Evolutionary conservation across 2,888 invertebrate species (phyloP).

Genomic region (Punctoribates punctum): DNA sequence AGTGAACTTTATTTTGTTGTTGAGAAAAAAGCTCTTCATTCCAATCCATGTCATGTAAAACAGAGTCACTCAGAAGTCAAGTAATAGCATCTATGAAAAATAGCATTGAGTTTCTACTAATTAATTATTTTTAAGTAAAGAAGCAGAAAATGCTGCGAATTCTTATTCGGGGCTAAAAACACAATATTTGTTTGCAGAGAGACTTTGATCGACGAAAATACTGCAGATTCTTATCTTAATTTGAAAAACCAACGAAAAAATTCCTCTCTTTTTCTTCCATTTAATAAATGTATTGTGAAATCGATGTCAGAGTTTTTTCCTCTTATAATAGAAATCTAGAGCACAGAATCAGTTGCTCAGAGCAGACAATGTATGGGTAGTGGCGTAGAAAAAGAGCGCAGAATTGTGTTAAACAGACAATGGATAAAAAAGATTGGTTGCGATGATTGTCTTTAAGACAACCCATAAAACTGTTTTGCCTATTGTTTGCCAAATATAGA

Average conservation of each 20-base stretch:
- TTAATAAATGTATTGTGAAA: too few relatives aligned
- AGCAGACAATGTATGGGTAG: too few relatives aligned
- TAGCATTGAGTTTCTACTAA: background rate
- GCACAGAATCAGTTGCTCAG: background rate
- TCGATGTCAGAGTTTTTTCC: too few relatives aligned
- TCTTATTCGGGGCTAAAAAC: background rate
- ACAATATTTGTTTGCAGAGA: background rate
- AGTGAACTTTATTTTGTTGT: too few relatives aligned
- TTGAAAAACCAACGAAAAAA: too few relatives aligned
- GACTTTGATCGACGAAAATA: background rate
- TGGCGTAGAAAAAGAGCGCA: too few relatives aligned
- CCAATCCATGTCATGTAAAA: too few relatives aligned
- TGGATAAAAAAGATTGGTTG: background rate
- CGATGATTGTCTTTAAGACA: background rate
- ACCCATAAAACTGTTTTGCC: background rate
- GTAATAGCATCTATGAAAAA: background rate
- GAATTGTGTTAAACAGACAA: background rate
- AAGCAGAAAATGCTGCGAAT: background rate
- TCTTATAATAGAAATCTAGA: background rate
- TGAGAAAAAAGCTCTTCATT: background rate
- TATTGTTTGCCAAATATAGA: conserved; percentile 5
- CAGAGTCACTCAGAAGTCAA: background rate
- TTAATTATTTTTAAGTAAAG: conserved; percentile 8
- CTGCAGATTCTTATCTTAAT: background rate
- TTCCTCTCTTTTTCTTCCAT: too few relatives aligned